Conservation (phyloP, 2,797 vertebrate genomes). For the Cirrhinus molitorella region DNA sequence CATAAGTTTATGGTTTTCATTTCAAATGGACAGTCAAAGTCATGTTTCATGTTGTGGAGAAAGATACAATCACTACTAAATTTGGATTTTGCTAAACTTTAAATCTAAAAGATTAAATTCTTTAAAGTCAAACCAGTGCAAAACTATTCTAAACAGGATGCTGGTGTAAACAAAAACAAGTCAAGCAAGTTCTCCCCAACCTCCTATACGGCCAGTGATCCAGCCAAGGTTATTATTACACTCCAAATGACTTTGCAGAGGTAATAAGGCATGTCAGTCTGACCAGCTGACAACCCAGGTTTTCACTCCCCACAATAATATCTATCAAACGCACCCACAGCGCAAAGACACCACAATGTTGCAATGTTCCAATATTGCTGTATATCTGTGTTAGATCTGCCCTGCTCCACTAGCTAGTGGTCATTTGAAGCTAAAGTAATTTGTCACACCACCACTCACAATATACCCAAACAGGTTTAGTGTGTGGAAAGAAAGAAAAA, state of each 20-base stretch:
- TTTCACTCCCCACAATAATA: slow-evolving; percentile 52
- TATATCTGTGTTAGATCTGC: slow-evolving; percentile 5
- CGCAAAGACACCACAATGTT: slow-evolving; percentile 28
- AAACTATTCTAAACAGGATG: slow-evolving; percentile 14
- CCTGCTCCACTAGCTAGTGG: background rate
- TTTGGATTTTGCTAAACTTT: background rate
- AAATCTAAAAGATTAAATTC: background rate
- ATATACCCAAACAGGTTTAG: slow-evolving; percentile 11
- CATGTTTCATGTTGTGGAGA: too few species aligned
- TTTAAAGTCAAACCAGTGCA: background rate
- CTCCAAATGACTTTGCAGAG: slow-evolving; percentile 54
- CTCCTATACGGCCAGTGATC: slow-evolving; percentile 25
- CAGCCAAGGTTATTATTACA: slow-evolving; percentile 31
- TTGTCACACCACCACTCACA: slow-evolving; percentile 18
- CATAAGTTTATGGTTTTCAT: background rate
- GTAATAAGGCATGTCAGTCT: slow-evolving; percentile 53
- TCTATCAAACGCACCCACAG: slow-evolving; percentile 24
- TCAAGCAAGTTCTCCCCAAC: slow-evolving; percentile 37
- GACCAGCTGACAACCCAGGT: slow-evolving; percentile 48
- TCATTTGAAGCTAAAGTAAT: slow-evolving; percentile 13
- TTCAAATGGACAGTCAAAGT: background rate
- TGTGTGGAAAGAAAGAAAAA: background rate
- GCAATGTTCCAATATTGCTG: slow-evolving; percentile 26
- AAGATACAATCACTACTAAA: too few species aligned
- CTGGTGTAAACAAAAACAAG: slow-evolving; percentile 48